Conservation (phyloP, 2,888 invertebrate genomes). For the Catocala nupta region DNA sequence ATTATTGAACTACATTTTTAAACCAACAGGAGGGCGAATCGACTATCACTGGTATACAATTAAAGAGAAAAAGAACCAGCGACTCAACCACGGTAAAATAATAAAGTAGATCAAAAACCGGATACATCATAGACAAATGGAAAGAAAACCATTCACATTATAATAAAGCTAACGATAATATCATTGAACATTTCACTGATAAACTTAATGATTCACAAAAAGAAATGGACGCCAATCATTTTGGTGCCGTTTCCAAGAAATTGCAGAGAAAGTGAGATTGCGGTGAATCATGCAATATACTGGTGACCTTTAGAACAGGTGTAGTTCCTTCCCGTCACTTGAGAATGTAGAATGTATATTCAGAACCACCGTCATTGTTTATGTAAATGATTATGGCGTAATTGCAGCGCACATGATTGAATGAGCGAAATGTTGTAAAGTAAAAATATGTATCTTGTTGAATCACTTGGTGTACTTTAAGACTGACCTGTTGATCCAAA, state of each 20-base stretch:
- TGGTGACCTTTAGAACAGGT: conserved; percentile 46
- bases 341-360: conserved; percentile 6
- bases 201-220: conserved; percentile 28
- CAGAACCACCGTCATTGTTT: neutral
- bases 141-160: neutral
- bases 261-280: conserved; percentile 39
- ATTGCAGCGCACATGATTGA: conserved; percentile 3
- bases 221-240: conserved; percentile 24
- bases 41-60: no score
- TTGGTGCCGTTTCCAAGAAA: conserved; percentile 25
- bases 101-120: neutral
- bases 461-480: neutral
- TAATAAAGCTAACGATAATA: neutral
- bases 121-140: neutral
- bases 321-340: conserved; percentile 44
- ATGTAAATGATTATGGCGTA: conserved; percentile 3
- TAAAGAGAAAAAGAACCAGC: no score
- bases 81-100: no score
- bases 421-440: conserved; percentile 1
- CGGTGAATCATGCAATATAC: conserved; percentile 33
- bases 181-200: neutral
- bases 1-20: no score
- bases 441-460: neutral
- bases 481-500: neutral
- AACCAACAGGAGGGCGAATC: no score